Evolutionary conservation across 2,797 vertebrate genomes (phyloP), one percentile per base, ranked within the genome.

Genomic region (Etheostoma nigrum): DNA sequence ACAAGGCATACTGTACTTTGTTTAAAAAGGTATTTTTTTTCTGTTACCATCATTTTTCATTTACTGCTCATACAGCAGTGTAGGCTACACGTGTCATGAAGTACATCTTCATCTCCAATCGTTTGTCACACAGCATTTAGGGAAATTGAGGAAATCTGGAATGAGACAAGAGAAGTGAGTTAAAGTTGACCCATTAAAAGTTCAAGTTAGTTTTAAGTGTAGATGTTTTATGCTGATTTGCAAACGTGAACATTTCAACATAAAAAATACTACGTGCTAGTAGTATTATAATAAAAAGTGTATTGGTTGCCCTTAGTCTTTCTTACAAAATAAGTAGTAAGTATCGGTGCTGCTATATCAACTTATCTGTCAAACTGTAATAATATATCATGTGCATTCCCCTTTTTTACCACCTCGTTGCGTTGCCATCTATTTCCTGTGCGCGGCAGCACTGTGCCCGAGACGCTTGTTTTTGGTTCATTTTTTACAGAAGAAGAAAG

Each of bases 401-500:
- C 5, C 12, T 11, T 42, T 11, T 11, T 40, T 10, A 40, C 36
- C 19, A 11, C 4, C 15, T 62, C 4, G 19, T 16, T 33, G n/a
- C 5, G 21, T 4, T 14, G 0, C 27, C 49, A 4, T 30, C 0
- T 27, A 2, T 10, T 0, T 66, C 67, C 67, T 45, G 25, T 1
- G 10, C 67, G 7, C 42, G 57, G 67, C 78, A 72, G 73, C 63
- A 67, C 23, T 47, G 7, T 18, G 2, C 25, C 5, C 4, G 30
- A 5, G 27, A 25, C 42, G 12, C 16, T 16, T 45, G 4, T 16
- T 40, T 23, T 1, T 13, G 5, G 0, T 1, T 40, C 1, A 27
- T 23, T 14, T 30, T 25, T 51, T 12, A 61, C 16, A 42, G n/a
- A 48, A 49, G 64, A 77, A 70, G 21, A 70, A 40, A 12, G 1